Evolutionary conservation across 1,140 invertebrate species (phyloP).

Genomic region (Himalopsyche phryganea): DNA sequence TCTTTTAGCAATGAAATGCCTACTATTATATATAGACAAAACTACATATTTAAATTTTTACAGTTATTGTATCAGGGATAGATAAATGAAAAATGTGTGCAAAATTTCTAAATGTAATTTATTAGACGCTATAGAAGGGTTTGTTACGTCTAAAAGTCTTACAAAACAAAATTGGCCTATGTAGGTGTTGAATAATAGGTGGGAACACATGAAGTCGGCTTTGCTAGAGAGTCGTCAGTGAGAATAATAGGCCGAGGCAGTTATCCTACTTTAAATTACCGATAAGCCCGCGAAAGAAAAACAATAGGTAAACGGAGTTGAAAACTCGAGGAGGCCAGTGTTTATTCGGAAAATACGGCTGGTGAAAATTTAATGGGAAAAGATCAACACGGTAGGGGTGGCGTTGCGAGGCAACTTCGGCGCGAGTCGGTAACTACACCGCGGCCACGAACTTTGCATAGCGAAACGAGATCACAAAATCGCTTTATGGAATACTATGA

Average conservation of each 20-base stretch:
- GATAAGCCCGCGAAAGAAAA: conserved; percentile 34
- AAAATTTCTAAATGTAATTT: no score
- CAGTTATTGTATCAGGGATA: no score
- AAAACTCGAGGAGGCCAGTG: conserved; percentile 28
- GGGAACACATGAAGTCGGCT: not conserved
- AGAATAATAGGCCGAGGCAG: conserved; percentile 33
- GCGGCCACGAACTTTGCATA: not conserved
- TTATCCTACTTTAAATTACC: conserved; percentile 34
- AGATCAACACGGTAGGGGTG: conserved; percentile 32
- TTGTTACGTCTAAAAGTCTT: no score
- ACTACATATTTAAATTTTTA: no score
- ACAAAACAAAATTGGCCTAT: no score
- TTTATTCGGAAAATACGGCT: conserved; percentile 33
- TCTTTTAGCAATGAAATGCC: no score
- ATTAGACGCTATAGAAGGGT: no score
- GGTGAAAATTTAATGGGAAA: conserved; percentile 30
- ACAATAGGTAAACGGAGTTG: conserved; percentile 32
- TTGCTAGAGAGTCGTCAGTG: conserved; percentile 9
- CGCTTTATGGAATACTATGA: no score
- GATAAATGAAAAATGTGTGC: no score
- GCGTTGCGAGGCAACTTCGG: conserved; percentile 6
- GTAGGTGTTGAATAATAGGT: no score
- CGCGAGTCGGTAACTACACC: not conserved
- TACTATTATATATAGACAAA: no score
- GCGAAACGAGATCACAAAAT: no score